These are phyloP conservation scores for Amphiura filiformis DNA, from an alignment of 35 echinoderm and acorn worm genomes.

Conservation along the genomic window DNA sequence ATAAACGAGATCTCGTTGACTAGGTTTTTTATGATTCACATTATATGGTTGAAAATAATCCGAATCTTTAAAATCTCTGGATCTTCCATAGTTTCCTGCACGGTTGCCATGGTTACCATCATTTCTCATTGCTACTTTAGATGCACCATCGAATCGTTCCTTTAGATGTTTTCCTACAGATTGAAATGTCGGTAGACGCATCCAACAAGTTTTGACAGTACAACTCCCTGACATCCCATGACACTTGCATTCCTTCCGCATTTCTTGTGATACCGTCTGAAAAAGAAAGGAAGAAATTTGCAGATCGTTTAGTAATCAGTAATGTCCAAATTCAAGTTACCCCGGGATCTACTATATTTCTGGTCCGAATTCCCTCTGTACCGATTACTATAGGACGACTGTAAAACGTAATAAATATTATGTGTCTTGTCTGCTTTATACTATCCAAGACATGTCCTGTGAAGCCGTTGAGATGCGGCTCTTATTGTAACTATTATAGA, in stretches of 20 bases:
- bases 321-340: neutral
- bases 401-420: too few species aligned
- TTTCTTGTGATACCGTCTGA: conserved; percentile 78
- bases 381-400: too few species aligned
- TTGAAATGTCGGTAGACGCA: conserved; percentile 85
- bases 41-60: conserved; percentile 70
- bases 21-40: conserved; percentile 73
- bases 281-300: conserved; percentile 19
- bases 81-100: neutral
- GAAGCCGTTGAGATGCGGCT: too few species aligned
- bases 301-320: neutral
- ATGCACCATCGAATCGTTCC: conserved; percentile 92
- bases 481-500: too few species aligned
- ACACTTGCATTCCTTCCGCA: conserved; percentile 90
- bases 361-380: neutral
- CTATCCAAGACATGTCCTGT: too few species aligned
- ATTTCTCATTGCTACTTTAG: conserved; percentile 71
- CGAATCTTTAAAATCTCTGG: neutral
- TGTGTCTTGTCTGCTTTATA: too few species aligned
- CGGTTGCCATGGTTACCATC: conserved; percentile 56
- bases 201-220: conserved; percentile 87
- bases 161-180: conserved; percentile 75
- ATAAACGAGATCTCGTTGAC: conserved; percentile 81
- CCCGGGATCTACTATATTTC: neutral
- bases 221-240: conserved; percentile 99